Conservation (phyloP, 2,113 vertebrate genomes). For the Oxygymnocypris stewartii region DNA sequence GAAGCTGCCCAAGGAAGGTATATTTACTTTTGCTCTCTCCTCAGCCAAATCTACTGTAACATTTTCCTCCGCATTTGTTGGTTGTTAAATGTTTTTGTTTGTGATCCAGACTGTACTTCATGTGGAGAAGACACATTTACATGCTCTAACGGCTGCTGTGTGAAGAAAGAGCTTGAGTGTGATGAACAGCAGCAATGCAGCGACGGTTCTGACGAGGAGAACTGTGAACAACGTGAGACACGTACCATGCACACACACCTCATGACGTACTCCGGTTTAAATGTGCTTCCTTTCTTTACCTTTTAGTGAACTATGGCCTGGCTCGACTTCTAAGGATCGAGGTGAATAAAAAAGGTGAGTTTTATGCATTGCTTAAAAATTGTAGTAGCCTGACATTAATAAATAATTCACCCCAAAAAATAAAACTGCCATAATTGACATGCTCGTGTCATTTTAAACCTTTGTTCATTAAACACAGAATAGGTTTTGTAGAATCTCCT, state of each 20-base stretch:
- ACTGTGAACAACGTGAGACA: conserved; percentile 69
- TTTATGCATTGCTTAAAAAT: not conserved
- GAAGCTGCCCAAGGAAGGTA: conserved; percentile 24
- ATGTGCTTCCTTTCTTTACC: conserved; percentile 28
- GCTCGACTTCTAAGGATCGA: conserved; percentile 62
- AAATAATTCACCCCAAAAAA: not conserved
- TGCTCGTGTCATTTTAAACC: not conserved
- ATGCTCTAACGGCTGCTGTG: conserved; percentile 83
- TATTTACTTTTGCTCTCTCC: not conserved
- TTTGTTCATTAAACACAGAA: not conserved
- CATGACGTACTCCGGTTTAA: not conserved
- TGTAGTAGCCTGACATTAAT: not conserved
- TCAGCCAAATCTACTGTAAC: not conserved
- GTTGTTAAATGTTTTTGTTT: not conserved
- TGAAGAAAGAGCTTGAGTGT: conserved; percentile 83
- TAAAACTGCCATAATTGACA: not conserved
- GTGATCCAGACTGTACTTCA: conserved; percentile 65
- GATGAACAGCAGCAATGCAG: conserved; percentile 81
- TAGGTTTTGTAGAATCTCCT: not conserved
- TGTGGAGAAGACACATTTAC: conserved; percentile 76
- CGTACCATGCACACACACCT: not conserved
- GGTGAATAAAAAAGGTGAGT: conserved; percentile 64
- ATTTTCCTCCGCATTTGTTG: conserved; percentile 5
- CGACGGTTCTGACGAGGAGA: conserved; percentile 78
- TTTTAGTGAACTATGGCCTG: conserved; percentile 69